Evolutionary conservation across 2,113 vertebrate genomes (phyloP).

Genomic region (Stercorarius parasiticus): DNA sequence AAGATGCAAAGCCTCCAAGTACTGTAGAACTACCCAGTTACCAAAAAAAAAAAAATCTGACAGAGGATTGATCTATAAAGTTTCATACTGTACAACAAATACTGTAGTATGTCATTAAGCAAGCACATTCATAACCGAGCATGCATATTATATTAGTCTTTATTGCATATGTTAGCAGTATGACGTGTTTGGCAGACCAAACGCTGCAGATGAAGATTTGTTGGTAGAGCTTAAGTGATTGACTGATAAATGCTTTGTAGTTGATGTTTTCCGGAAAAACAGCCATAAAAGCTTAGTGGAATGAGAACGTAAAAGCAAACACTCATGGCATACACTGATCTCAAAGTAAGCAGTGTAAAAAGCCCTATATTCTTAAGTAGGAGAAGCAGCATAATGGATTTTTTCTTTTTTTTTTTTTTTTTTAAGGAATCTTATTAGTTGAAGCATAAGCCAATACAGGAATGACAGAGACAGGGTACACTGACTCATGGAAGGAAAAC

Average conservation of each 20-base stretch:
- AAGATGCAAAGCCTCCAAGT: not conserved
- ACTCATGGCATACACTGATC: not conserved
- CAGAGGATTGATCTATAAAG: slow-evolving; percentile 57
- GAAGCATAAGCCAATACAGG: slow-evolving; percentile 31
- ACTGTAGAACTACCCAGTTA: not conserved
- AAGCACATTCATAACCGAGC: slow-evolving; percentile 2
- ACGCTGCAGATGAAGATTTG: not conserved
- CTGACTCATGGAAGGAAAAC: not conserved
- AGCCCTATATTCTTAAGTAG: not conserved
- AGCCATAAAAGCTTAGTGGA: not conserved
- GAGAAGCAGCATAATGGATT: not conserved
- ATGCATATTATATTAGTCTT: not conserved
- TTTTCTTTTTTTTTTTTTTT: not conserved
- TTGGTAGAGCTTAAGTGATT: not conserved
- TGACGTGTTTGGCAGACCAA: not conserved
- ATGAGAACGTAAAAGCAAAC: not conserved
- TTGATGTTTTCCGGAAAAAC: slow-evolving; percentile 2
- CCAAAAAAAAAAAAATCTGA: slow-evolving; percentile 40
- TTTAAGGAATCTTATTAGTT: not conserved
- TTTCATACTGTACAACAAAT: not conserved
- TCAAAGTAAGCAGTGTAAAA: not conserved
- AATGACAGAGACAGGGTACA: slow-evolving; percentile 17
- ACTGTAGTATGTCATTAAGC: not conserved
- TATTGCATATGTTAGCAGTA: not conserved
- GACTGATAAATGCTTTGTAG: slow-evolving; percentile 2